Base-by-base conservation (phyloP, 2,113 vertebrate species). In the Larimichthys crocea region DNA sequence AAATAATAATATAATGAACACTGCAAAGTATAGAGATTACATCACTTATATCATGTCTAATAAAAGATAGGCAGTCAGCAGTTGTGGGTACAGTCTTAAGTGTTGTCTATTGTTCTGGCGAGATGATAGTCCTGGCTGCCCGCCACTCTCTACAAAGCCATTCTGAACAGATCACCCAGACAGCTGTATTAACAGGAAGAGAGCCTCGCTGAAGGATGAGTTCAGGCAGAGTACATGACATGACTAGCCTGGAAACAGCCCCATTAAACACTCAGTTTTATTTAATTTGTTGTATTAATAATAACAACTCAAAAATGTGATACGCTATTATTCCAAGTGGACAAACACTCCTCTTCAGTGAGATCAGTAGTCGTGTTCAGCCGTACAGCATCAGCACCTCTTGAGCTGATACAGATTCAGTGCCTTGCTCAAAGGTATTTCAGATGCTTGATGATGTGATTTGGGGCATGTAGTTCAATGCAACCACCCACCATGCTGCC, bases 171-270 rank as follows among this genome's bases (percentile, higher is more conserved):
- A 82, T 86, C 79, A 49, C 53, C 17, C 50, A 76, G 72, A 80
- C 88, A 80, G 88, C 86, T 91, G 84, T 68, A 70, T 75, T 87
- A 85, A 88, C 88, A 86, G 84, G 74, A 88, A 88, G 62, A 82
- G 46, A 79, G 74, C 65, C 52, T 42, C 31, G 31, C 42, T 82
- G 75, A 78, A 61, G 55, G 83, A 85, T 48, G 69, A 53, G 76
- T 83, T 90, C 85, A 88, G 35, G 49, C 67, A 40, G 62, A 76
- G 79, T 81, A 61, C 81, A 72, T 77, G 77, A 75, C 64, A 71
- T 31, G 40, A 73, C 67, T 5, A 12, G 42, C 26, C 76, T 55
- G 42, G 48, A 70, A 10, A 55, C 53, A 59, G 49, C 14, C 62
- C 55, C 76, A 75, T 80, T 68, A 86, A 79, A 70, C 76, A 84